Conservation (phyloP, 2,888 invertebrate genomes). For the Ryuthela nishihirai region DNA sequence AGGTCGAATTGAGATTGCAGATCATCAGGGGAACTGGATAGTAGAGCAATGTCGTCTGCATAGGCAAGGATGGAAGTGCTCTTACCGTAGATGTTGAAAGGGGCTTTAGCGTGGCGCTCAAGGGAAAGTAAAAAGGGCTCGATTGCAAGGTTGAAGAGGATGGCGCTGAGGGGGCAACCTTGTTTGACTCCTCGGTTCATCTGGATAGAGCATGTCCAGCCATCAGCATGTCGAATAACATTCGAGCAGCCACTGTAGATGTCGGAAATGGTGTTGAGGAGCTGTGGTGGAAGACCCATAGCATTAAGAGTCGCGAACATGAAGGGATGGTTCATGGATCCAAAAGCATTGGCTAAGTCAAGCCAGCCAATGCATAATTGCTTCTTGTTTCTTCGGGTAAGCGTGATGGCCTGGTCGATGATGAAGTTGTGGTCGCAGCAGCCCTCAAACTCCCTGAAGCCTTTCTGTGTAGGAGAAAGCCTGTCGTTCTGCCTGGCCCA, state of each 20-base stretch:
- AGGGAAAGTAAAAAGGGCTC: conserved; percentile 43
- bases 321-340: conserved; percentile 46
- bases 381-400: conserved; percentile 5
- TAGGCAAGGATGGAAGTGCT: conserved; percentile 21
- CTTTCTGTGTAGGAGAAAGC: conserved; percentile 46
- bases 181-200: conserved; percentile 46
- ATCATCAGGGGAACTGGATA: conserved; percentile 9
- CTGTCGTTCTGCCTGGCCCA: conserved; percentile 34
- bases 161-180: conserved; percentile 47
- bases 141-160: conserved; percentile 47
- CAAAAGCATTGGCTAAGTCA: conserved; percentile 50
- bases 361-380: conserved; percentile 47
- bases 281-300: not conserved
- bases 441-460: conserved; percentile 46
- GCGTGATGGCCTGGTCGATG: conserved; percentile 18
- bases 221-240: conserved; percentile 26
- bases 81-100: no score
- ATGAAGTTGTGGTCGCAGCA: conserved; percentile 34
- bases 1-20: no score
- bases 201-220: conserved; percentile 37
- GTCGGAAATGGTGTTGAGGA: conserved; percentile 26
- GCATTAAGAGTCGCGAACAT: conserved; percentile 3
- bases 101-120: no score
- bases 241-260: conserved; percentile 40
- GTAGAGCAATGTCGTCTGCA: conserved; percentile 43